Conservation (phyloP, 2,888 invertebrate species). For the Boloria selene region DNA sequence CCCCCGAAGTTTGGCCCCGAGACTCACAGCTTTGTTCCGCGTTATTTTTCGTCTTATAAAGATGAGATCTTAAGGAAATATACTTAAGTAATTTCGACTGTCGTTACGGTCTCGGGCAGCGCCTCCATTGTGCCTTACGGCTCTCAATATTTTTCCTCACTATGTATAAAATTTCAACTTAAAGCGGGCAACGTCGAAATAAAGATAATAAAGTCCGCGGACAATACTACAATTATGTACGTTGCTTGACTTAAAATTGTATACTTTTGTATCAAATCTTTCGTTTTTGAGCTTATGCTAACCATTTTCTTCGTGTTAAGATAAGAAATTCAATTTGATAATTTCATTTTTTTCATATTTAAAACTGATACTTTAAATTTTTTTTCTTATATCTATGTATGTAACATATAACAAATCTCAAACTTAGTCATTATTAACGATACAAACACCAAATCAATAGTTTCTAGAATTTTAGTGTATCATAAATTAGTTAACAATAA, state of each 20-base stretch:
- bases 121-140: constrained; percentile 49
- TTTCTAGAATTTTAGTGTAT: too few species aligned
- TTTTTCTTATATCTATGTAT: too few species aligned
- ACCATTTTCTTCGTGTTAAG: not conserved
- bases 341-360: too few species aligned
- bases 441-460: too few species aligned
- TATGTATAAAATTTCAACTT: constrained; percentile 43
- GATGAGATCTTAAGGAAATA: constrained; percentile 47
- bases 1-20: constrained; percentile 23
- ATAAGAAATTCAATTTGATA: too few species aligned
- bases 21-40: constrained; percentile 32
- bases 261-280: constrained; percentile 6
- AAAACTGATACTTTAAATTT: too few species aligned
- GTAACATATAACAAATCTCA: too few species aligned
- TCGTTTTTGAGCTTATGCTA: not conserved
- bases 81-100: constrained; percentile 61
- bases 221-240: constrained; percentile 26
- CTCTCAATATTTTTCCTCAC: constrained; percentile 44
- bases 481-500: too few species aligned
- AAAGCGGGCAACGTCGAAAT: constrained; percentile 34
- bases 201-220: constrained; percentile 36
- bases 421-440: too few species aligned
- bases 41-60: constrained; percentile 41
- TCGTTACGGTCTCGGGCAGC: constrained; percentile 47
- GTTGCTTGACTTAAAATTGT: constrained; percentile 7